Evolutionary conservation across 2,888 invertebrate species (phyloP), one percentile per base, ranked within the genome.

Genomic region (Scaptomyza cyrtandrae): DNA sequence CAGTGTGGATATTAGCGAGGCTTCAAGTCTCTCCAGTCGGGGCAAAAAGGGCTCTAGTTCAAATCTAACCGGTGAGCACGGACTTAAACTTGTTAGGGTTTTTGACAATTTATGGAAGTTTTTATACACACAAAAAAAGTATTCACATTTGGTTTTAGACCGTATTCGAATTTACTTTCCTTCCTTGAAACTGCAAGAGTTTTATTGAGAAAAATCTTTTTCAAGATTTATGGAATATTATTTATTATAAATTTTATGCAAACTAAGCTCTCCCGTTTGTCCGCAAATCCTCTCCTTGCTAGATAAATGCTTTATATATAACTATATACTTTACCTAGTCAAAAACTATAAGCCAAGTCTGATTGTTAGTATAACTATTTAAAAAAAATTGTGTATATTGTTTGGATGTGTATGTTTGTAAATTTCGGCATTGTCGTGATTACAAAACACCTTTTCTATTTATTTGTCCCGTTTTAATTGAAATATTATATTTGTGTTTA

Each of bases 31-130:
- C 71, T 94, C 95, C 68, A 95, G 95, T 92, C 93, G 95, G 80
- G 95, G 95, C 61, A 96, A 96, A 90, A 97, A 96, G 90, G 96
- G 97, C 71, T 96, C 97, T 65, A 94, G 95, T 78, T 95, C 96
- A 69, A 97, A 97, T 93, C 94, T 97, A 66, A 95, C 97, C 90
- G 97, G 97, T 97, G 93, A 91, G 92, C 50, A 7, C 14, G 29
- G 5, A 27, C 27, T 29, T 19, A n/a, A 45, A 45, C n/a, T 31
- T 14, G 52, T 13, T 35, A 7, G 27, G n/a, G 14, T 24, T 27
- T 39, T 6, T 1, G 6, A 13, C 5, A 39, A 37, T 2, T n/a
- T 5, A 2, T 13, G 13, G 6, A 6, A 6, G n/a, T 2, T 37
- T n/a, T 39, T 14, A 7, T 27, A 16, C 48, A 75, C 73, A 63